Evolutionary conservation across 2,113 vertebrate genomes (phyloP).

Genomic region (Rhinolophus ferrumequinum): DNA sequence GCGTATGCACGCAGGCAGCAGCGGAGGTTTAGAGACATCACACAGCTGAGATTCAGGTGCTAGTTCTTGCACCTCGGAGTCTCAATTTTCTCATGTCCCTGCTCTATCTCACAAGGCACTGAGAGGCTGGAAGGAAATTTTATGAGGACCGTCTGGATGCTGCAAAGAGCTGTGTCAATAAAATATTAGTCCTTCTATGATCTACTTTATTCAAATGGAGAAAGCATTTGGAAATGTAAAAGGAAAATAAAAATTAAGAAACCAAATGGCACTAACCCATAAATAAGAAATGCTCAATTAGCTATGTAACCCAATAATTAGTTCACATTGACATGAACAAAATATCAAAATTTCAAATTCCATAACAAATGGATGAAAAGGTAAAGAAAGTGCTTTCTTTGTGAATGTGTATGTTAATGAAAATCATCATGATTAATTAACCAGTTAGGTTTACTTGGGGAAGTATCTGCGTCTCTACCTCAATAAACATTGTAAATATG

Average conservation of each 20-base stretch:
- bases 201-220: neutral
- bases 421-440: conserved; percentile 19
- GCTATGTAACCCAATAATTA: neutral
- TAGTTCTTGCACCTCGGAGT: neutral
- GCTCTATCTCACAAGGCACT: neutral
- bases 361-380: neutral
- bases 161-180: neutral
- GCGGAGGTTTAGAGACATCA: neutral
- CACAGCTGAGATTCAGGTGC: neutral
- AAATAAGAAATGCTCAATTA: conserved; percentile 24
- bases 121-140: neutral
- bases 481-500: neutral
- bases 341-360: conserved; percentile 36
- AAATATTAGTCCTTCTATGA: neutral
- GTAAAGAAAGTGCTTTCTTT: conserved; percentile 7
- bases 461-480: neutral
- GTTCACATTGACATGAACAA: neutral
- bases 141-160: neutral
- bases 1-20: neutral
- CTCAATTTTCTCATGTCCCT: neutral
- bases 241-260: conserved; percentile 32
- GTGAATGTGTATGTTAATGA: neutral
- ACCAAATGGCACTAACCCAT: neutral
- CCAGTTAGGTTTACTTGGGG: neutral
- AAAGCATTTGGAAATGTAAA: conserved; percentile 18